These are phyloP conservation scores for Cossypha caffra DNA, from an alignment of 2,797 vertebrate genomes.

Conservation along the genomic window DNA sequence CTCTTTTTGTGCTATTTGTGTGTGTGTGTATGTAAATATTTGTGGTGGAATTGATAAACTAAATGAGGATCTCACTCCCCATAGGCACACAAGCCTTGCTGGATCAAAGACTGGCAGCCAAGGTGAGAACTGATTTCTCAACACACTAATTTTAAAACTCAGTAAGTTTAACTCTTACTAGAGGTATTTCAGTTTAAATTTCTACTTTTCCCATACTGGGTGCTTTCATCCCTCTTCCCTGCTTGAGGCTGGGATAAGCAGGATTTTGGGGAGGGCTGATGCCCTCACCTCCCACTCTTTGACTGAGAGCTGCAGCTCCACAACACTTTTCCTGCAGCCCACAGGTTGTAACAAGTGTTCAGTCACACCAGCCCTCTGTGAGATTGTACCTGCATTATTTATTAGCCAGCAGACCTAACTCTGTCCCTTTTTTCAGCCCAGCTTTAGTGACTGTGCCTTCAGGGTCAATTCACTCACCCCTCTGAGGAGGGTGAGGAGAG, in stretches of 20 bases:
- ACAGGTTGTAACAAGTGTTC: not conserved
- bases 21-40: not conserved
- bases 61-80: not conserved
- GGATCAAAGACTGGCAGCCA: not conserved
- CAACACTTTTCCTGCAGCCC: not conserved
- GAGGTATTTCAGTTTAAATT: not conserved
- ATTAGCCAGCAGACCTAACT: not conserved
- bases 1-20: accelerated
- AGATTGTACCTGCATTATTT: slow-evolving; percentile 21
- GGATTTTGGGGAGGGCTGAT: not conserved
- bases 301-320: not conserved
- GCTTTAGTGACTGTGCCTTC: not conserved
- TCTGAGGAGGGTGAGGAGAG: not conserved
- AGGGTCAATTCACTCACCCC: not conserved
- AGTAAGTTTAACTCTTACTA: not conserved
- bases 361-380: not conserved
- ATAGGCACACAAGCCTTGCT: not conserved
- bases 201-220: accelerated
- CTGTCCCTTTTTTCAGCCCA: slow-evolving; percentile 28
- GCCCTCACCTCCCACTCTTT: not conserved
- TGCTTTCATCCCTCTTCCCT: not conserved
- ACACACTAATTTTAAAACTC: not conserved
- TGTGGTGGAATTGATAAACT: not conserved
- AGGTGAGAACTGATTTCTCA: not conserved
- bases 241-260: not conserved